Conservation (phyloP, 2,888 invertebrate species). For the Pandemis cinnamomeana region DNA sequence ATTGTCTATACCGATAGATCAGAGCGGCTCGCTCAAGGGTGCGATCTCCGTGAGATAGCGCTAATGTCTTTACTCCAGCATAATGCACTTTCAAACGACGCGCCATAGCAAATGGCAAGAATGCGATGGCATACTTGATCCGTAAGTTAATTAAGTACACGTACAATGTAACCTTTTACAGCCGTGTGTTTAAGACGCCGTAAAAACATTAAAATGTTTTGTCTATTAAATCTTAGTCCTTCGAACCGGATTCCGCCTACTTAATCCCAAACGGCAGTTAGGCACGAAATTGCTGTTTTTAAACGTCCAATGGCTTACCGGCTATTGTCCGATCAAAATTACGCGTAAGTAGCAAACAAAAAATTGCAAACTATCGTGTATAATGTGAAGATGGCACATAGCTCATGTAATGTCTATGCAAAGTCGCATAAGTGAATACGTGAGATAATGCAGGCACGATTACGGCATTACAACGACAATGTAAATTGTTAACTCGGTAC, state of each 20-base stretch:
- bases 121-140: constrained; percentile 39
- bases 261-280: constrained; percentile 16
- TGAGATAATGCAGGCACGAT: constrained; percentile 52
- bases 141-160: constrained; percentile 18
- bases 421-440: constrained; percentile 49
- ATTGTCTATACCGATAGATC: constrained; percentile 45
- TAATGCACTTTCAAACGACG: constrained; percentile 28
- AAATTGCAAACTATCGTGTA: constrained; percentile 50
- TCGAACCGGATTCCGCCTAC: constrained; percentile 19
- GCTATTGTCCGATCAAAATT: constrained; percentile 56
- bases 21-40: constrained; percentile 48
- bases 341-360: constrained; percentile 48
- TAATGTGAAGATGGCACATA: constrained; percentile 40
- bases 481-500: constrained; percentile 53
- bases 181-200: not conserved
- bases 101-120: constrained; percentile 17
- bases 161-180: constrained; percentile 1
- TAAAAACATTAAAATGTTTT: not conserved
- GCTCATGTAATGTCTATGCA: constrained; percentile 41
- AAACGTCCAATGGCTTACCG: constrained; percentile 36
- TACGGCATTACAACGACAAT: constrained; percentile 56
- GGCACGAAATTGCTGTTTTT: constrained; percentile 18
- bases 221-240: constrained; percentile 18
- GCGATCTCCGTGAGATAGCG: constrained; percentile 49
- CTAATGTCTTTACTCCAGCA: constrained; percentile 48